phyloP scores from a whole-genome alignment of 2,888 invertebrate species.

The Andricus curvator region DNA sequence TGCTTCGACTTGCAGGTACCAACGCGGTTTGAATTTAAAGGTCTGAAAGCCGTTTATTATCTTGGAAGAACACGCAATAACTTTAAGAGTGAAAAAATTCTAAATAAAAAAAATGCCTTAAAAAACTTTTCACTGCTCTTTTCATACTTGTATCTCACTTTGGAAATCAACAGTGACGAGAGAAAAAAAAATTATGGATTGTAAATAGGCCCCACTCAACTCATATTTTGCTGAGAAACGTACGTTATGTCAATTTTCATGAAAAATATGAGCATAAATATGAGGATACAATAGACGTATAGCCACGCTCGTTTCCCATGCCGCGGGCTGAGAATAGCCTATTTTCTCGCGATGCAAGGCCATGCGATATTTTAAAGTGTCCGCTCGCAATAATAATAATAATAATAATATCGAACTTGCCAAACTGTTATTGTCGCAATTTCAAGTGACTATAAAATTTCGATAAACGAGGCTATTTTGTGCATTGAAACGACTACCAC shows the following conservation, averaged over 20 bases:
- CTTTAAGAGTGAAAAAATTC: conserved; percentile 11
- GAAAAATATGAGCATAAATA: conserved; percentile 25
- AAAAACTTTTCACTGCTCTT: neutral
- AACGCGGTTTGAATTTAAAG: conserved; percentile 30
- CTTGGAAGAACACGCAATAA: conserved; percentile 10
- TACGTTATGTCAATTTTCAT: conserved; percentile 6
- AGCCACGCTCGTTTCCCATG: conserved; percentile 24
- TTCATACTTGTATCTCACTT: neutral
- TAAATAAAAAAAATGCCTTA: neutral
- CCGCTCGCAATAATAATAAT: conserved; percentile 52
- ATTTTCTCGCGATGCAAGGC: conserved; percentile 58
- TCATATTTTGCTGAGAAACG: neutral
- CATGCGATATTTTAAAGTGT: conserved; percentile 62
- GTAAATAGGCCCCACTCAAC: neutral
- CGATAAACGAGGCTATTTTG: conserved; percentile 55
- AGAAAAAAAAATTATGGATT: neutral
- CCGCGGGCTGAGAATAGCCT: conserved; percentile 56
- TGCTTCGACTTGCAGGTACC: conserved; percentile 20
- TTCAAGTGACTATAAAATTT: conserved; percentile 63
- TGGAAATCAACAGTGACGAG: neutral
- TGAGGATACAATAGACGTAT: conserved; percentile 33
- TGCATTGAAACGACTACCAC: conserved; percentile 22
- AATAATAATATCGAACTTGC: conserved; percentile 58
- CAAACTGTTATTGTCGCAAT: conserved; percentile 59
- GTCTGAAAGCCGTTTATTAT: neutral